Base-by-base conservation (phyloP, 1,140 invertebrate species). In the Pseudomyrmex concolor region DNA sequence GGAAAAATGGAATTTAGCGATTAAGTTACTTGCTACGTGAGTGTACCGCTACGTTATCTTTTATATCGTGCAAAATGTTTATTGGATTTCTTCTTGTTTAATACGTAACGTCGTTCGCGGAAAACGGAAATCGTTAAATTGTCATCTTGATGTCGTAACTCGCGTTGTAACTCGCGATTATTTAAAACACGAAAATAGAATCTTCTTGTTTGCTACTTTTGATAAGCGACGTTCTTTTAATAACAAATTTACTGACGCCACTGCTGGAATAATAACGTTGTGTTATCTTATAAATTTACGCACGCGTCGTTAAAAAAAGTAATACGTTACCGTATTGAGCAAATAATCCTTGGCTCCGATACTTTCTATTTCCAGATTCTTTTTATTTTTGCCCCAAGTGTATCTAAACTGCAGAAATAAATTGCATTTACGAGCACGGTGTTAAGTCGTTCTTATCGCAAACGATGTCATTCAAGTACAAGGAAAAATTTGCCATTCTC, bases 141-240 rank as follows among this genome's bases (percentile, higher is more conserved):
- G 10, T 9, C 17, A 43, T n/a, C 10, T 17, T 12, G 12, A 9
- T 9, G 15, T 8, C 34, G 55, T n/a, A 4, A 12, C n/a, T n/a
- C n/a, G n/a, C 15, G 17, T 19, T 15, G 17, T 12, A 73, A 45
- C 19, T 73, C 12, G 19, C 9, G 17, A 59, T 45, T 62, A 7
- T 45, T 1, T 15, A n/a, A 73, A 73, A 45, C 45, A 60, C 62
- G 19, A 9, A 73, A 73, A 73, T 60, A 45, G 13, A 45, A 70
- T 54, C 17, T 60, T 22, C n/a, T 70, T n/a, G 3, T 70, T 22
- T 13, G 50, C 13, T 51, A 13, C 7, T 2, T 66, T 25, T n/a
- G 51, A 72, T 17, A 2, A 10, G 13, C 13, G n/a, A 25, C 48
- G 12, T 19, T 72, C n/a, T 50, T 50, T 19, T 19, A 34, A 71